Evolutionary conservation across 2,113 vertebrate genomes (phyloP), one percentile per base, ranked within the genome.

Genomic region (Malurus alboscapulatus): DNA sequence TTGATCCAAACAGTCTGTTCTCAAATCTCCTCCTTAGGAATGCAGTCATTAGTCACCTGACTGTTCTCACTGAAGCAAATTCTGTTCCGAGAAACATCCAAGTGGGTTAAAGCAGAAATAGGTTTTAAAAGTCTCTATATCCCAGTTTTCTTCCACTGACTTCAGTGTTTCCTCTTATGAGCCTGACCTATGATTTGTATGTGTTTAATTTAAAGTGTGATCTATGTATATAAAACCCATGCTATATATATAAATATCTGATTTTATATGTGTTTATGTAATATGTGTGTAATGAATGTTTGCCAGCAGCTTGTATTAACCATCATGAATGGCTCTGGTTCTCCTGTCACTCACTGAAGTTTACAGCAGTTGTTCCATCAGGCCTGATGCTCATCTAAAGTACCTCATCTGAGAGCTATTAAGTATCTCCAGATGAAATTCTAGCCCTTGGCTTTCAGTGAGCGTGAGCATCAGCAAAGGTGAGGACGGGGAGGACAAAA

Each of bases 151-250:
- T 91, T 85, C 89, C 72, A 71, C 51, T 90, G n/a, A 34, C n/a
- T 92, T 77, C 75, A 90, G 34, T 53, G 67, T 30, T 90, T 59
- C 62, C 63, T 83, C 74, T 96, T 94, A 91, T 38, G 27, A 93
- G 89, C 30, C 63, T 96, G 91, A 95, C 94, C 93, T 93, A 85
- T 96, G 93, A 95, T 96, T 94, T 95, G 59, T 88, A 96, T 0
- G 94, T 94, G 95, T 95, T 94, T 94, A 95, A 96, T 96, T 96
- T 96, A 90, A 94, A 80, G 82, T 25, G 55, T 22, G 54, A 87
- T 79, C 54, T 76, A 76, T 83, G 53, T 63, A 69, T 84, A 93
- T 74, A 92, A n/a, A 90, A 86, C 83, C 51, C 3, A 10, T 73
- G 47, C 85, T 22, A 68, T 24, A 44, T 75, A 77, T 45, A 68